Percentiles rank a stretch among this genome's conserved stretches.
These are phyloP conservation scores for Pseudochirops cupreus DNA, from an alignment of 2,797 vertebrate species.

Conservation along the genomic window DNA sequence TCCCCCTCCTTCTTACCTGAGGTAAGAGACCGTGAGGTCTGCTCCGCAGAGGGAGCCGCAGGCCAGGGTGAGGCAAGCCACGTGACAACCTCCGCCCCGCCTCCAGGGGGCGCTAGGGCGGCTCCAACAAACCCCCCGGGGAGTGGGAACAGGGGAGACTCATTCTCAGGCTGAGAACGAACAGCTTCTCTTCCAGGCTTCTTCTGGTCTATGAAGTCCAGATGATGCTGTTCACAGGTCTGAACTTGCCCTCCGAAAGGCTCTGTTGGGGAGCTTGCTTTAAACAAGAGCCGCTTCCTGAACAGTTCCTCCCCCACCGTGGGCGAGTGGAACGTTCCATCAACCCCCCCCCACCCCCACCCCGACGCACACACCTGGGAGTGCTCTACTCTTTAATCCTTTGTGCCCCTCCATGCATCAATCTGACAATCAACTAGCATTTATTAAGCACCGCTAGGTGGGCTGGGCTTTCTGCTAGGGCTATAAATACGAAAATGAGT, in stretches of 20 bases:
- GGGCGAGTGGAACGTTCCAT: not conserved
- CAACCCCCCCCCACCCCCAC: not conserved
- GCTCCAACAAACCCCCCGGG: too few species aligned
- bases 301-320: not conserved
- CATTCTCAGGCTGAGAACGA: not conserved
- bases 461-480: not conserved
- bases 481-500: not conserved
- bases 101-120: too few species aligned
- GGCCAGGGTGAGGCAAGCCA: too few species aligned
- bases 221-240: accelerated
- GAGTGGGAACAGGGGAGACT: not conserved
- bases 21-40: too few species aligned
- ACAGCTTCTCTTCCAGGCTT: not conserved
- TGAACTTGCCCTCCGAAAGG: not conserved
- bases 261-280: not conserved
- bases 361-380: not conserved
- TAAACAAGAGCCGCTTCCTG: not conserved
- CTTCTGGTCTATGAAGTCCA: too few species aligned
- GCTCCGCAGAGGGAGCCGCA: accelerated
- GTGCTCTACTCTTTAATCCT: not conserved
- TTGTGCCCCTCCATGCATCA: not conserved
- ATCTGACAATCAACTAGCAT: not conserved
- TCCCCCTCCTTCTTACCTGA: not conserved
- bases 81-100: not conserved
- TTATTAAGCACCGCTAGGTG: not conserved